Evolutionary conservation across 2,113 vertebrate genomes (phyloP).

Genomic region (Leptodactylus fuscus): DNA sequence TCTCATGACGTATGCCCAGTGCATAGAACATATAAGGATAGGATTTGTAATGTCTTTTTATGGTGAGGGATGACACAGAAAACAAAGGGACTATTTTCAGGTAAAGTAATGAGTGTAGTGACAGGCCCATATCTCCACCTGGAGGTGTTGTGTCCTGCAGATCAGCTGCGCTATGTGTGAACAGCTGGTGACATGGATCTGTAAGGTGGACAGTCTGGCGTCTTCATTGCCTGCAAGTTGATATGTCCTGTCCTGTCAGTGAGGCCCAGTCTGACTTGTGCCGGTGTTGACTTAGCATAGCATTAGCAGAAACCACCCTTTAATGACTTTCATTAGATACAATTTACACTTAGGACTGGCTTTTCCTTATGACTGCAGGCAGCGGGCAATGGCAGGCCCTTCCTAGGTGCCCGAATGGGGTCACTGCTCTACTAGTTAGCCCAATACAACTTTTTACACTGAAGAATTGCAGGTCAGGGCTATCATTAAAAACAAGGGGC

Average conservation of each 20-base stretch:
- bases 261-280: background rate
- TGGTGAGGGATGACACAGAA: background rate
- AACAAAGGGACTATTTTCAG: background rate
- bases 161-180: conserved; percentile 24
- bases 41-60: too few relatives aligned
- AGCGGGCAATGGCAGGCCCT: background rate
- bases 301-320: background rate
- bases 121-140: conserved; percentile 12
- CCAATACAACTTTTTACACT: too few relatives aligned
- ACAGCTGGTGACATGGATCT: conserved; percentile 34
- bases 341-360: background rate
- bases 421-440: background rate
- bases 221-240: conserved; percentile 25
- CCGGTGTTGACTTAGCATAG: conserved; percentile 11
- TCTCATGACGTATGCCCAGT: too few relatives aligned
- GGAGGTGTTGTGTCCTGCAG: background rate
- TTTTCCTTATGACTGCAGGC: background rate
- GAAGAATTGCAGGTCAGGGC: too few relatives aligned
- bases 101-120: too few relatives aligned
- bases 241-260: conserved; percentile 9
- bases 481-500: background rate
- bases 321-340: background rate
- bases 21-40: too few relatives aligned
- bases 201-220: background rate
- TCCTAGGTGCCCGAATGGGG: background rate